Evolutionary conservation across 2,113 vertebrate genomes (phyloP).

Genomic region (Monarcha castaneiventris): DNA sequence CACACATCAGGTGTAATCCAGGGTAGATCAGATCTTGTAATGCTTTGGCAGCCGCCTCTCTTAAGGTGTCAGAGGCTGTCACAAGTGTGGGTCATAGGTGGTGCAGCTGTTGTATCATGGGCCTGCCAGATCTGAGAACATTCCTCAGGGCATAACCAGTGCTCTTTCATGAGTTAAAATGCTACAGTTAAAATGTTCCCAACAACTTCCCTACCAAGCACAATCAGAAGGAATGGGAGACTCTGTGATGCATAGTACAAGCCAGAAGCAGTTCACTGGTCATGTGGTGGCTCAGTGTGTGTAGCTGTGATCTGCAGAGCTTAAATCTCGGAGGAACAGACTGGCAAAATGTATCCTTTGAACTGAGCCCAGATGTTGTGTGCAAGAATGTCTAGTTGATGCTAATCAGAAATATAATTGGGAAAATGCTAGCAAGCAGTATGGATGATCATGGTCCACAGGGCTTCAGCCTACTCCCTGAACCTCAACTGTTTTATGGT

Average conservation of each 20-base stretch:
- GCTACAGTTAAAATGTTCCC: neutral
- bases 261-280: neutral
- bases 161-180: neutral
- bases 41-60: neutral
- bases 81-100: neutral
- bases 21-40: neutral
- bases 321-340: neutral
- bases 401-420: neutral
- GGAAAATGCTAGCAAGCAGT: neutral
- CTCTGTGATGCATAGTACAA: neutral
- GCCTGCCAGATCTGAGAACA: neutral
- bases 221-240: neutral
- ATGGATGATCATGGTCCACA: rapidly evolving
- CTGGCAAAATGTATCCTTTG: neutral
- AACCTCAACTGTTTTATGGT: neutral
- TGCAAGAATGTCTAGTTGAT: neutral
- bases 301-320: neutral
- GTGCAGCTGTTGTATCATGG: neutral
- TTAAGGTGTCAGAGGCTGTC: neutral
- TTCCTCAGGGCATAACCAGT: neutral
- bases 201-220: neutral
- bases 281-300: neutral
- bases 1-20: neutral
- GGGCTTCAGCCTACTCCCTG: neutral
- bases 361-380: neutral